Conservation (phyloP, 2,113 vertebrate genomes). For the Edolisoma coerulescens region DNA sequence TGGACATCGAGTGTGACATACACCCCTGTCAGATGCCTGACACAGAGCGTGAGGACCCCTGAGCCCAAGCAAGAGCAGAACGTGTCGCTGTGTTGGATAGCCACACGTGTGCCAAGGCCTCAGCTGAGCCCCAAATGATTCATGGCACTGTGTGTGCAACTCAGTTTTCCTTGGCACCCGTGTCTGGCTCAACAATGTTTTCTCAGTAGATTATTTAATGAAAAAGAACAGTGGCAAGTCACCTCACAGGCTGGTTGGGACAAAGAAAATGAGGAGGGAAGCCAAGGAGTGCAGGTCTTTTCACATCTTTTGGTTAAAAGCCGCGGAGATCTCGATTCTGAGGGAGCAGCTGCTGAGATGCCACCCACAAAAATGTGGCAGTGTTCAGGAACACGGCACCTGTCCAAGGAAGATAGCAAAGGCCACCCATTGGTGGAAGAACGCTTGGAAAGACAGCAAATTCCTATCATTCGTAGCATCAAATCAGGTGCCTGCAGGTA, state of each 20-base stretch:
- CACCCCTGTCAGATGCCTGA: background rate
- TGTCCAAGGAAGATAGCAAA: background rate
- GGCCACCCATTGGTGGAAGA: background rate
- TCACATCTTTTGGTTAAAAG: background rate
- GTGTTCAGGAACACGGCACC: accelerated
- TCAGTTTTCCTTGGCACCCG: background rate
- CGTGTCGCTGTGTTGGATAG: background rate
- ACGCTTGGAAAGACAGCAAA: background rate
- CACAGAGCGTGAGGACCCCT: background rate
- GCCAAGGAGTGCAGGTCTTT: background rate
- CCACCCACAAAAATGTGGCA: background rate
- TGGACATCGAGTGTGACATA: accelerated
- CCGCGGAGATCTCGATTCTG: background rate
- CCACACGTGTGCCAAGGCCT: background rate
- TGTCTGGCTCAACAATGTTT: background rate
- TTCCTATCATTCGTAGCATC: background rate
- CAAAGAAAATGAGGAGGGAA: background rate
- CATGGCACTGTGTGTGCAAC: background rate
- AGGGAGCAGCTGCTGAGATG: background rate
- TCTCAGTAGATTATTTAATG: background rate
- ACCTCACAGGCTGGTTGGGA: background rate
- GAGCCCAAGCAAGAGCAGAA: background rate
- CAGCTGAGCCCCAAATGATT: background rate
- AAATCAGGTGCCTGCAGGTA: background rate
- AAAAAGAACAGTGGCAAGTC: background rate